Evolutionary conservation across 2,888 invertebrate genomes (phyloP), one percentile per base, ranked within the genome.

Genomic region (Patella ulyssiponensis): DNA sequence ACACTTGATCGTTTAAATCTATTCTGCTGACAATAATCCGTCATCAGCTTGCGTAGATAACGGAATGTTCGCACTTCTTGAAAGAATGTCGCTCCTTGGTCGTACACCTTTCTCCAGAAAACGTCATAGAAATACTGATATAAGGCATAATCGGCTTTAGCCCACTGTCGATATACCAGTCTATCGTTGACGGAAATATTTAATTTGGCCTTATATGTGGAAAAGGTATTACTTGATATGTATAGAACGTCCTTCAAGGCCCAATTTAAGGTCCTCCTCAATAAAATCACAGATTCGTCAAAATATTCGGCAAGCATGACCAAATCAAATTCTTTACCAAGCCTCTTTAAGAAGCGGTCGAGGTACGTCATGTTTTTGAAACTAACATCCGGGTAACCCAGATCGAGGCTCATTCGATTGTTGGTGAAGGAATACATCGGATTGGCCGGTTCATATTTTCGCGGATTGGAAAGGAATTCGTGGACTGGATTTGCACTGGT

Each of bases 301-400:
- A 86, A 86, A 74, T 84, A 84, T 71, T 87, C 87, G 3, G 82
- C 84, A 23, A 88, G 83, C 7, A 88, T 76, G 11, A 88, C 83
- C 17, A 88, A 69, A 72, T 84, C 74, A 75, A 88, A 86, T 33
- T 84, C 83, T 71, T 81, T 82, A 54, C 86, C 83, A 12, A 86
- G 81, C 15, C 82, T 78, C 33, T 78, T 51, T 14, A 88, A 80
- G 74, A 85, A 84, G 14, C 72, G 52, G 7, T 80, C 54, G n/a
- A 86, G 82, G 44, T 71, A 74, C 4, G 52, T n/a, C 3, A n/a
- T 12, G 56, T 79, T 71, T 44, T 70, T 23, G 11, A 77, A 76
- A 9, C 54, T 14, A 3, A 27, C 15, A 7, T 17, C 20, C 4
- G 73, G 56, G 15, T 72, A 72, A 1, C 81, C 81, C 3, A 81